Percentiles rank a stretch among this genome's conserved stretches.
These are phyloP conservation scores for Eremobia ochroleuca DNA, from an alignment of 2,888 invertebrate genomes.

Conservation along the genomic window DNA sequence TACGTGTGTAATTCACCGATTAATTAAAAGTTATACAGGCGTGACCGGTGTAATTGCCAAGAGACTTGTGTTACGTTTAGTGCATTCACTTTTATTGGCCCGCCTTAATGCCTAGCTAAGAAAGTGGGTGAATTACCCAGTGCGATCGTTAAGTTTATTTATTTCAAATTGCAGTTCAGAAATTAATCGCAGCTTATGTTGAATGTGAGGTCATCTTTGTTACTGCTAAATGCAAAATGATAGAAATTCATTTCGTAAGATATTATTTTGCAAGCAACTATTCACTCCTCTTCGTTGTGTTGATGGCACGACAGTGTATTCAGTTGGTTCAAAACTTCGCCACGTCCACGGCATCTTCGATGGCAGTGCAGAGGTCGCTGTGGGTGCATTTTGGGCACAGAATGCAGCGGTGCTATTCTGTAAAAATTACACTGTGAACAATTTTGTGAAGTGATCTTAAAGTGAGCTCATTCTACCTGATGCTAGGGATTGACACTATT, in stretches of 20 bases:
- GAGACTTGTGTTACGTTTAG: constrained; percentile 84
- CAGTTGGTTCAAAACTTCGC: not conserved
- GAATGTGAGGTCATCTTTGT: constrained; percentile 20
- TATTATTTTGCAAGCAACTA: not conserved
- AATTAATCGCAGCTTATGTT: constrained; percentile 20
- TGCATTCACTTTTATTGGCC: constrained; percentile 72
- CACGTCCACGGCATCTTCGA: not conserved
- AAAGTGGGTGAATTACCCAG: constrained; percentile 76
- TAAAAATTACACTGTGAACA: too few species aligned
- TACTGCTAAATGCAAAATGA: not conserved
- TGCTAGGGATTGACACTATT: too few species aligned
- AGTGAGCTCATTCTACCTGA: too few species aligned
- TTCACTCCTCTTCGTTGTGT: not conserved
- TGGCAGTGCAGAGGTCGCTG: not conserved
- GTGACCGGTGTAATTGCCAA: constrained; percentile 86
- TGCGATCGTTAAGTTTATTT: constrained; percentile 69
- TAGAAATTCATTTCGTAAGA: not conserved
- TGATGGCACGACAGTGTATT: not conserved
- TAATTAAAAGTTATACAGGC: constrained; percentile 90
- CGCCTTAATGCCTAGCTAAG: constrained; percentile 60
- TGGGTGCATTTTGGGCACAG: not conserved
- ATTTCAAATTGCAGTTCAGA: constrained; percentile 52
- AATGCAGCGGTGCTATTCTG: not conserved
- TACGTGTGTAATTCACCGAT: constrained; percentile 89
- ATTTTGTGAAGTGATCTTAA: too few species aligned